Percentiles rank a stretch among this genome's conserved stretches.
These are phyloP conservation scores for Cygnus atratus DNA, from an alignment of 2,113 vertebrate species.

Conservation along the genomic window DNA sequence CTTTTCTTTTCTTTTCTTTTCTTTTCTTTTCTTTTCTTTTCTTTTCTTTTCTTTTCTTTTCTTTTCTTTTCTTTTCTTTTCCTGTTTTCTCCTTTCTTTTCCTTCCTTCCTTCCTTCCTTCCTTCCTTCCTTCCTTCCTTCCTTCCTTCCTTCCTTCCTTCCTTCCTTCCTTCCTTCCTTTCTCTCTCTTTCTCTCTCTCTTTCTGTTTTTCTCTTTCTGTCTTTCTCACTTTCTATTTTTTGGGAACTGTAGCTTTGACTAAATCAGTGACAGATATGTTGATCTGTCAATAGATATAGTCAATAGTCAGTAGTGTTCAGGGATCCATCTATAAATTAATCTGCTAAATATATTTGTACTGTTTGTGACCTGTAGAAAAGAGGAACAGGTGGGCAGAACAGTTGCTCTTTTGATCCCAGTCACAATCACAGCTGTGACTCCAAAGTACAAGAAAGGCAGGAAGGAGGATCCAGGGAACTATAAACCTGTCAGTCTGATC, in stretches of 20 bases:
- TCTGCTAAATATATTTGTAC: not conserved
- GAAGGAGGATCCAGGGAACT: not conserved
- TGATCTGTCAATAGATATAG: too few species aligned
- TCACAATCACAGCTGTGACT: not conserved
- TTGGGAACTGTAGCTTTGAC: not conserved
- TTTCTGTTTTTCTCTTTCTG: too few species aligned
- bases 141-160: too few species aligned
- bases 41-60: too few species aligned
- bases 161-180: too few species aligned
- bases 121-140: too few species aligned
- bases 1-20: too few species aligned
- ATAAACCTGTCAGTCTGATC: not conserved
- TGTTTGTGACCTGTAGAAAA: not conserved
- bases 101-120: too few species aligned
- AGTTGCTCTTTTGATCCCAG: not conserved
- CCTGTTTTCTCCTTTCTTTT: too few species aligned
- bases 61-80: too few species aligned
- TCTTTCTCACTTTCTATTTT: not conserved
- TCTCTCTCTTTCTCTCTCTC: too few species aligned
- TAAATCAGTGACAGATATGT: not conserved
- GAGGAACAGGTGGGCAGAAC: not conserved
- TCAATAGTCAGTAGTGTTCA: not conserved
- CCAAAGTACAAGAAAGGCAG: not conserved
- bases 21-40: too few species aligned
- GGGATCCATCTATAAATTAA: not conserved